A percentile compares a stretch with the other conserved stretches of the same genome.
Conservation (phyloP, 2,113 vertebrate species). For the Centropus bengalensis region DNA sequence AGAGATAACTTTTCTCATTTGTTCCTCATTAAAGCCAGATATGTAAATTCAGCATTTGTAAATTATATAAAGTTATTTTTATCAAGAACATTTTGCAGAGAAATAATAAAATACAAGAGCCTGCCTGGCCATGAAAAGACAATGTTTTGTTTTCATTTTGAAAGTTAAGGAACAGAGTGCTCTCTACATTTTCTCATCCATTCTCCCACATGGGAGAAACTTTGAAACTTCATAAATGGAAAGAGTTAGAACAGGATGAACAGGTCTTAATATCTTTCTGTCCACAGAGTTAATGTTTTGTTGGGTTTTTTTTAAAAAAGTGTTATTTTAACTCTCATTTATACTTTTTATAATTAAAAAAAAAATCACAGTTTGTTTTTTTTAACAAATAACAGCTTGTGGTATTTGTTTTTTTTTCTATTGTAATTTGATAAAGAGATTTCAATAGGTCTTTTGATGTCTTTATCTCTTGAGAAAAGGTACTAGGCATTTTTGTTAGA, state of each 20-base stretch:
- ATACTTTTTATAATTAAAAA: not conserved
- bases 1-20: not conserved
- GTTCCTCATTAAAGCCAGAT: constrained; percentile 22
- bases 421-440: not conserved
- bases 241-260: not conserved
- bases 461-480: not conserved
- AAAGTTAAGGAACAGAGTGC: not conserved
- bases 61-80: not conserved
- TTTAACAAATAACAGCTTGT: not conserved
- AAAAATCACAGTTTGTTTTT: not conserved
- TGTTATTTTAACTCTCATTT: not conserved
- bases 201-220: not conserved
- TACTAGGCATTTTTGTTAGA: not conserved
- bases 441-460: not conserved
- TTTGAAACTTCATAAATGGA: not conserved
- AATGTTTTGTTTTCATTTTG: not conserved
- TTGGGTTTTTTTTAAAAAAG: not conserved
- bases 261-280: not conserved
- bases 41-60: not conserved
- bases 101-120: not conserved
- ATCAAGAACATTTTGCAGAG: not conserved
- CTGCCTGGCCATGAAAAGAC: not conserved
- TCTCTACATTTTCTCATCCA: not conserved
- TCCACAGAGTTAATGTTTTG: not conserved
- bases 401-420: not conserved